Evolutionary conservation across 2,113 vertebrate species (phyloP).

Genomic region (Tursiops truncatus): DNA sequence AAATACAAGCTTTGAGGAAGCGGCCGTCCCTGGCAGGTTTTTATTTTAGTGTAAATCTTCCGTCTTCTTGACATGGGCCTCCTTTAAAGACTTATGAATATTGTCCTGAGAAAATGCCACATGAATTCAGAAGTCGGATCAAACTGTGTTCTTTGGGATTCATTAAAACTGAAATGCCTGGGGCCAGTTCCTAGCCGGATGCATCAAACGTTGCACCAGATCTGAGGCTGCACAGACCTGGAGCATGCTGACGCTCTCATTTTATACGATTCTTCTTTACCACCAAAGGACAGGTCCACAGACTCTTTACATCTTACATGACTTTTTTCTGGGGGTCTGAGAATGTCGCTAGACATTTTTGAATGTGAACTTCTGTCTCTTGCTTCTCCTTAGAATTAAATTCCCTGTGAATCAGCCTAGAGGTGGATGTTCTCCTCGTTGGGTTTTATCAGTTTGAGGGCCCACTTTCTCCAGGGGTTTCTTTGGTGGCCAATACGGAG

Average conservation of each 20-base stretch:
- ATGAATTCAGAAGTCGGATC: neutral
- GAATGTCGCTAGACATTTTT: neutral
- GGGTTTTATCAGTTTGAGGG: neutral
- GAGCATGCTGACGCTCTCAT: neutral
- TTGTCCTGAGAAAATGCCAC: slow-evolving; percentile 3
- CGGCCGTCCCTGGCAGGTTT: neutral
- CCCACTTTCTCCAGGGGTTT: neutral
- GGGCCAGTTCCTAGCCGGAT: neutral
- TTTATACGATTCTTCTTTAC: neutral
- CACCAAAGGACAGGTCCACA: neutral
- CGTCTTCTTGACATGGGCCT: neutral
- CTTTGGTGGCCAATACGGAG: neutral
- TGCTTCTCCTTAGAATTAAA: neutral
- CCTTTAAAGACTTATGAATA: slow-evolving; percentile 28
- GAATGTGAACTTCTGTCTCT: neutral
- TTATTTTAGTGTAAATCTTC: neutral
- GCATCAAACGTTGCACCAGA: neutral
- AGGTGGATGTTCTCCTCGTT: neutral
- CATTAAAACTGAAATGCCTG: slow-evolving; percentile 39
- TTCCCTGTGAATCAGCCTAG: neutral
- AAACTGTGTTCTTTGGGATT: slow-evolving; percentile 32
- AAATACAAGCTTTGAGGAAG: neutral
- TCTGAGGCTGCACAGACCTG: neutral
- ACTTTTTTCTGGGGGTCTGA: neutral
- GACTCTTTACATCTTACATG: neutral